Evolutionary conservation across 1,140 invertebrate species (phyloP), one percentile per base, ranked within the genome.

Genomic region (Melanaphis sacchari): DNA sequence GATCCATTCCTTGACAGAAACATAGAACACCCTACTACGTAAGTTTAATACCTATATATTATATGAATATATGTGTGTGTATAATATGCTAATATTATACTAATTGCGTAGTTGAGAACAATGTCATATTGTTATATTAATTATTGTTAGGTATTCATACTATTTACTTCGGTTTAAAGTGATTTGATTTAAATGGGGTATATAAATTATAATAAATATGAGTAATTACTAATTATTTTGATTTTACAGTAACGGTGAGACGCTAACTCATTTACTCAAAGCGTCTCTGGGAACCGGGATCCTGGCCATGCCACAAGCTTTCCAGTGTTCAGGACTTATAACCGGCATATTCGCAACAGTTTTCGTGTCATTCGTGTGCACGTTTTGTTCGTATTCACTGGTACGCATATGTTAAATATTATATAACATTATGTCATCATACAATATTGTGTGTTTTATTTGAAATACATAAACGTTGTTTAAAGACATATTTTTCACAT

Each of bases 201-300:
- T 18, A 49, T 49, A 49, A 49, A 18, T 18, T 49, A 49, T n/a
- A n/a, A n/a, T n/a, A n/a, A n/a, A n/a, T 49, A 21, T 49, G 15
- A 15, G 0, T 49, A 21, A 49, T 49, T 66, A n/a, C 5, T 15
- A 76, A 76, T 76, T 76, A 91, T 93, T 81, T 94, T 93, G 52
- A 93, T 94, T 84, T 91, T 93, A 90, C 94, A 98, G 97, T 59
- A 97, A 98, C 95, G 97, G 96, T 95, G 97, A 98, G 94, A 98
- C 98, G 0, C 95, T 98, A 87, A 98, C 97, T 85, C 98, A 98
- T 96, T 96, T 98, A 94, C 95, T 98, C 94, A 98, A 98, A 95
- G 97, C 97, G 22, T 98, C 98, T 26, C 96, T 99, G 85, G 98
- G 98, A 22, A 98, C 98, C 9, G 98, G 98, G 82, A 98, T 99